A percentile compares a stretch with the other conserved stretches of the same genome.
phyloP scores from a whole-genome alignment of 2,113 vertebrate genomes.

The Anser cygnoides region DNA sequence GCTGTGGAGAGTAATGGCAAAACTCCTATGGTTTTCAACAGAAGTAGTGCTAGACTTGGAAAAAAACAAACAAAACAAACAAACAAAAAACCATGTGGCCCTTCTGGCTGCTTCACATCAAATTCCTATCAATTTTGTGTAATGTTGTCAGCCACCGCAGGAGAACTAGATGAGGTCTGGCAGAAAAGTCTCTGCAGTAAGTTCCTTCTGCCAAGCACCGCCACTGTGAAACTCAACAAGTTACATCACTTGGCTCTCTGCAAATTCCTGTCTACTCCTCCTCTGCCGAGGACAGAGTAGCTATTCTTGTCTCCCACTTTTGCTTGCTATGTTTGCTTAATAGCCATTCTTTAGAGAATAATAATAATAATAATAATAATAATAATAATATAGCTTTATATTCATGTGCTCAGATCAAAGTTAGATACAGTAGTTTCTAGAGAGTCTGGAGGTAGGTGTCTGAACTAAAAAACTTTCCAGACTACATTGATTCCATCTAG shows the following conservation, averaged over 20 bases:
- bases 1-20: neutral
- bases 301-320: neutral
- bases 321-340: neutral
- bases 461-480: neutral
- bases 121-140: conserved; percentile 32
- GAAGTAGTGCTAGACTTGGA: neutral
- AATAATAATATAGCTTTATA: neutral
- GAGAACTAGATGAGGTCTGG: neutral
- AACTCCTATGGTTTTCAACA: neutral
- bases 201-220: neutral
- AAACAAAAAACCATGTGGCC: neutral
- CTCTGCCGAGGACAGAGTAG: neutral
- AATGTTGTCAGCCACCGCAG: neutral
- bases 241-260: neutral
- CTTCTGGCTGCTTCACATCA: conserved; percentile 8
- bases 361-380: too few relatives aligned
- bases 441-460: neutral
- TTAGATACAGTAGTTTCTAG: neutral
- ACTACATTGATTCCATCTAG: neutral
- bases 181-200: neutral
- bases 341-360: neutral
- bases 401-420: neutral
- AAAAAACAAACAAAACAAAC: neutral
- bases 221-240: neutral
- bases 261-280: neutral